Percentiles rank a stretch among this genome's conserved stretches.
phyloP scores from a whole-genome alignment of 1,140 invertebrate species.

The Aphaenogaster ashmeadi region DNA sequence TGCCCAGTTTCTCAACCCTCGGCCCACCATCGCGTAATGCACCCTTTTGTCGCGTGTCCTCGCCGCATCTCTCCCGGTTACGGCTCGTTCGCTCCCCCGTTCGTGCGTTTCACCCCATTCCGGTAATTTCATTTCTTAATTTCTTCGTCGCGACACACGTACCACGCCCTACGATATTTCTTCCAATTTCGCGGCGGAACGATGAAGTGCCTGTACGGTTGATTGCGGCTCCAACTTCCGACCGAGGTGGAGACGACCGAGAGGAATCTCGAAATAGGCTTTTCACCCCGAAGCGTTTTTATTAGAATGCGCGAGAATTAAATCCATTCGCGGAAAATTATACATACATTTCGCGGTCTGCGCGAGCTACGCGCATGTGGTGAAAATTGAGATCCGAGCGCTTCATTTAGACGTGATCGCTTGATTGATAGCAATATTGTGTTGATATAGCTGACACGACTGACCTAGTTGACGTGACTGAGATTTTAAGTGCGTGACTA shows the following conservation, averaged over 20 bases:
- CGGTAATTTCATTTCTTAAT: slow-evolving; percentile 72
- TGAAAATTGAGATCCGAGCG: slow-evolving; percentile 19
- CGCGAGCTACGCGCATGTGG: not conserved
- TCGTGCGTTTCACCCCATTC: slow-evolving; percentile 61
- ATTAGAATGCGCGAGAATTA: slow-evolving; percentile 25
- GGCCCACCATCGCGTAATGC: slow-evolving; percentile 26
- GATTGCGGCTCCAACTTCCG: slow-evolving; percentile 9
- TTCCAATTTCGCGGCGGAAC: slow-evolving; percentile 38
- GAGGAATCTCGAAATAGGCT: slow-evolving; percentile 19
- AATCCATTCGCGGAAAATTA: slow-evolving; percentile 18
- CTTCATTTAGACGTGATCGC: slow-evolving; percentile 36
- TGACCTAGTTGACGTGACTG: slow-evolving; percentile 43
- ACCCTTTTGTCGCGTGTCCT: slow-evolving; percentile 58
- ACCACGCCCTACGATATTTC: slow-evolving; percentile 35
- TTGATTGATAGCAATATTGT: slow-evolving; percentile 3
- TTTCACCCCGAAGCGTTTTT: not conserved
- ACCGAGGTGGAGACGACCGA: slow-evolving; percentile 62
- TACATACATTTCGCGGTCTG: not conserved
- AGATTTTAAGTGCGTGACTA: slow-evolving; percentile 45
- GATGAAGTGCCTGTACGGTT: not conserved
- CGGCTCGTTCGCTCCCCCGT: slow-evolving; percentile 69
- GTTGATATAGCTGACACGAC: slow-evolving; percentile 25
- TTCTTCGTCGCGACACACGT: slow-evolving; percentile 13
- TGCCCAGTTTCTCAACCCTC: slow-evolving; percentile 40
- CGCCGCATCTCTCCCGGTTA: not conserved